These are phyloP conservation scores for Periplaneta americana DNA, from an alignment of 1,140 invertebrate species.

Conservation along the genomic window DNA sequence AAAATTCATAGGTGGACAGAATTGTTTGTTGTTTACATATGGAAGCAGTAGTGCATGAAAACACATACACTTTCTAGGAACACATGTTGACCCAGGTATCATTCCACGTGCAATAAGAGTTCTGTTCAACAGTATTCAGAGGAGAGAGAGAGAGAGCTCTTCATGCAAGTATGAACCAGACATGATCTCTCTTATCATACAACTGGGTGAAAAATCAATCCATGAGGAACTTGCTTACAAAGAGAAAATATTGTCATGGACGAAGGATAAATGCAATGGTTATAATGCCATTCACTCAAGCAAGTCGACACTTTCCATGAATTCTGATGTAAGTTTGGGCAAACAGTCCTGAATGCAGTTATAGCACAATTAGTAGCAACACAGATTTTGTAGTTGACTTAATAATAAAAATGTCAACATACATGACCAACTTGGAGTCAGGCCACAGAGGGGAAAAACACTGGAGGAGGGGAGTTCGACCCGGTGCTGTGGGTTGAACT, in stretches of 20 bases:
- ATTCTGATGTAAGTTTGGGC: too few species aligned
- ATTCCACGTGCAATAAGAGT: slow-evolving; percentile 75
- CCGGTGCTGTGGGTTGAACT: too few species aligned
- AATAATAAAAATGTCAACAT: too few species aligned
- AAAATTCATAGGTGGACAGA: slow-evolving; percentile 61
- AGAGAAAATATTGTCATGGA: slow-evolving; percentile 6
- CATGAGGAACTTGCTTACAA: slow-evolving; percentile 34
- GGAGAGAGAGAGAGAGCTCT: slow-evolving; percentile 32
- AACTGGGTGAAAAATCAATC: slow-evolving; percentile 34
- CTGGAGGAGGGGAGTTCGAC: too few species aligned
- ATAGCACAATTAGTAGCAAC: too few species aligned
- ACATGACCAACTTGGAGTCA: too few species aligned
- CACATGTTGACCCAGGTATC: slow-evolving; percentile 46
- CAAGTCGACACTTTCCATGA: too few species aligned
- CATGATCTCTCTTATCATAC: slow-evolving; percentile 39
- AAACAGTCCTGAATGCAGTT: too few species aligned
- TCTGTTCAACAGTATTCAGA: slow-evolving; percentile 55
- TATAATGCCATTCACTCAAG: too few species aligned
- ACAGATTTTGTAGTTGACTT: too few species aligned
- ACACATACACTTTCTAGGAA: slow-evolving; percentile 59
- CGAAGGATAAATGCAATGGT: not conserved
- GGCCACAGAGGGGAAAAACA: too few species aligned
- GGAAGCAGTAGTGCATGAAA: slow-evolving; percentile 83
- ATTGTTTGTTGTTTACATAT: slow-evolving; percentile 78
- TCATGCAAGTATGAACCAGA: slow-evolving; percentile 39